phyloP scores from a whole-genome alignment of 2,113 vertebrate species.

The Cricetomys ansorgei region DNA sequence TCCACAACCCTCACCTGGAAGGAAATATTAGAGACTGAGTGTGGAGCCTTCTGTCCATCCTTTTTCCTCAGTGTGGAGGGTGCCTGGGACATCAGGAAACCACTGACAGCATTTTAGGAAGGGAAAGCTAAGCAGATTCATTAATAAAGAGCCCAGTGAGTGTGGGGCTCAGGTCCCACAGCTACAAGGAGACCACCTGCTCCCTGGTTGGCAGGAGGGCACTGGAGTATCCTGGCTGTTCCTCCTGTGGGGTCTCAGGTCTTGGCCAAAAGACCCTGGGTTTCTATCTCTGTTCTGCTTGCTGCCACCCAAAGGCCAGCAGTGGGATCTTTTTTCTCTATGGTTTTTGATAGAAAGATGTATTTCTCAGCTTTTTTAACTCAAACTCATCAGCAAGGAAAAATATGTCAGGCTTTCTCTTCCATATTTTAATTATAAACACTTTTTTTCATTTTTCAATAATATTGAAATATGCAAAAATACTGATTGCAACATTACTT shows the following conservation, averaged over 20 bases:
- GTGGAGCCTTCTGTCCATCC: background rate
- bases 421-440: slow-evolving; percentile 17
- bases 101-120: background rate
- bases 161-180: background rate
- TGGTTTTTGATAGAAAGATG: slow-evolving; percentile 37
- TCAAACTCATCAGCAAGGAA: background rate
- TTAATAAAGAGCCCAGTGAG: slow-evolving; percentile 41
- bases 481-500: slow-evolving; percentile 1
- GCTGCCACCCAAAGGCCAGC: background rate
- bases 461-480: too few relatives aligned
- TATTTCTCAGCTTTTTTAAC: slow-evolving; percentile 28
- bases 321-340: background rate
- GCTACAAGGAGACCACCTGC: background rate
- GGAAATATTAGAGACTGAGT: background rate
- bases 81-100: background rate
- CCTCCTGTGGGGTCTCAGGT: background rate
- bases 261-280: background rate
- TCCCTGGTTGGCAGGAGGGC: background rate
- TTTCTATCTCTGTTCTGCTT: background rate
- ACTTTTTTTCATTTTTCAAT: slow-evolving; percentile 9
- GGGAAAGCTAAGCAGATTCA: background rate
- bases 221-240: background rate
- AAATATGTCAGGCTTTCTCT: background rate
- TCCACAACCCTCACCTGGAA: slow-evolving; percentile 94
- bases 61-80: background rate